Conservation (phyloP, 2,113 vertebrate genomes). For the Accipiter virgatus region DNA sequence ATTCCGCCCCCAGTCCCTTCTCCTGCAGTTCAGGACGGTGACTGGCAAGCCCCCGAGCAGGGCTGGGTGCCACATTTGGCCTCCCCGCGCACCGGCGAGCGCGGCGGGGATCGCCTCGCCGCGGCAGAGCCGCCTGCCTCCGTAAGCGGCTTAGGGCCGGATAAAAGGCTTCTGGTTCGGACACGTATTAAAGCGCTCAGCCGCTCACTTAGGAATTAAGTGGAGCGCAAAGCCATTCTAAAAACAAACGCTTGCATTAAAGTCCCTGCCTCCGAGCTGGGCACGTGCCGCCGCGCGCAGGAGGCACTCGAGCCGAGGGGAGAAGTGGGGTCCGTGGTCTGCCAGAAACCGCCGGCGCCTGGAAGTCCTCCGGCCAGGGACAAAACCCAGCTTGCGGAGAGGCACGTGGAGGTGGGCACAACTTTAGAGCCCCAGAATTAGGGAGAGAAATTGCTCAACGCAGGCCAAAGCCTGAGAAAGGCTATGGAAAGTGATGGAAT, state of each 20-base stretch:
- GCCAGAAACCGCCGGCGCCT: background rate
- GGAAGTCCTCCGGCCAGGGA: background rate
- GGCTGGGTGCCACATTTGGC: fast-evolving
- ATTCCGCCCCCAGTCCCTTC: background rate
- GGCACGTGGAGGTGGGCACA: fast-evolving
- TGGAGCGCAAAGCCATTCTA: background rate
- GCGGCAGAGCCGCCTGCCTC: no score
- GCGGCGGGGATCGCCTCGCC: background rate
- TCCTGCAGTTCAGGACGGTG: fast-evolving
- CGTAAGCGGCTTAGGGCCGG: background rate
- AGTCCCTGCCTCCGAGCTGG: background rate
- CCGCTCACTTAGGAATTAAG: fast-evolving
- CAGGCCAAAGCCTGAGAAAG: background rate
- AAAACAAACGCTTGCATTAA: background rate
- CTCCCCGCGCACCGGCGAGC: fast-evolving
- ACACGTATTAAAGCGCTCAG: background rate
- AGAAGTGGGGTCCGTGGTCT: background rate
- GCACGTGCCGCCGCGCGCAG: fast-evolving
- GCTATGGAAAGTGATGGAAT: background rate
- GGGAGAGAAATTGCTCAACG: background rate
- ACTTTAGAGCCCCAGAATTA: background rate
- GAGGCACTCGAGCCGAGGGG: background rate
- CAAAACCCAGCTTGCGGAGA: no score
- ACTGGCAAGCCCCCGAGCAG: background rate
- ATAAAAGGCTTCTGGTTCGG: fast-evolving